Base-by-base conservation (phyloP, 2,888 invertebrate genomes). In the Agrochola lychnidis region DNA sequence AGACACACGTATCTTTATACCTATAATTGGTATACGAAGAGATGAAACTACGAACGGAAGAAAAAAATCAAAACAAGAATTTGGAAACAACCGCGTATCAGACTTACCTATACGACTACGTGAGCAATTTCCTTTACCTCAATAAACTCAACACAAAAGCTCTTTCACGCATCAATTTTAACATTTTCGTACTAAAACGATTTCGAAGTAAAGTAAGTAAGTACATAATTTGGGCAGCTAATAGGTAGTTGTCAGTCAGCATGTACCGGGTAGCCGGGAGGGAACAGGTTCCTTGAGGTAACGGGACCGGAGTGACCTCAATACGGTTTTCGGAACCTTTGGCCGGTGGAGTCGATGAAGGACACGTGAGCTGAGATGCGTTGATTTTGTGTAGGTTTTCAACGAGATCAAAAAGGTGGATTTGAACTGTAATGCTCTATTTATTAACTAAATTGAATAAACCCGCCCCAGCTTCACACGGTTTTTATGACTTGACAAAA, bases 241-340 rank as follows among this genome's bases (percentile, higher is more conserved):
- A 82, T 88, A 83, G 82, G 81, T 72, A 57, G 84, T 85, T 85
- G 88, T 89, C 88, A 82, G 85, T 81, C 79, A 73, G 25, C 68
- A n/a, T 77, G 77, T 76, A 77, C 76, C 51, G 59, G 78, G 81
- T 73, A 76, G 78, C 78, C 71, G 74, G 62, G 36, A 57, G 81
- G 85, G 85, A 89, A 91, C 92, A 87, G 90, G 92, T 90, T 85
- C 89, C 90, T 89, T 84, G 80, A 82, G 75, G 64, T 91, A 92
- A 91, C 92, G 92, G 92, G 90, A 92, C 88, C 70, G 71, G 86
- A 69, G 72, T 91, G 92, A 92, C 92, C 91, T 80, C 92, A 91
- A 92, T 93, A 88, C 77, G 74, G 87, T 81, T 92, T 92, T 93
- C 79, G 92, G 90, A 89, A 90, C 88, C 90, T 79, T 85, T 87